Evolutionary conservation across 2,113 vertebrate species (phyloP), one percentile per base, ranked within the genome.

Genomic region (Rhinopomastus cyanomelas): DNA sequence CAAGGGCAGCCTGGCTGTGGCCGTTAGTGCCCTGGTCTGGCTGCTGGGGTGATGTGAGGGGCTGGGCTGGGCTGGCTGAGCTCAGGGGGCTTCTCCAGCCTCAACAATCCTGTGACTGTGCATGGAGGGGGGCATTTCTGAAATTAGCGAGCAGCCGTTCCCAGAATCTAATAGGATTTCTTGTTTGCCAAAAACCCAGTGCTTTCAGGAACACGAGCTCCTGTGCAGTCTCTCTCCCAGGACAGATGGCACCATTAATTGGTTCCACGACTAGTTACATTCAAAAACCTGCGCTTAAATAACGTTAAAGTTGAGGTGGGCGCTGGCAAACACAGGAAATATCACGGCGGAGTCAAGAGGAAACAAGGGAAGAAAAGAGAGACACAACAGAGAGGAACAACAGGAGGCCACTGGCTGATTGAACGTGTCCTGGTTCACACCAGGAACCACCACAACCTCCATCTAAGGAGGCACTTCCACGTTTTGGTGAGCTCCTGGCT

Each of bases 221-320:
- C 94, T 78, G 91, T 97, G 95, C 94, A 92, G 94, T 90, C 96
- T 95, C 95, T 83, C 95, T 94, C 96, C 65, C 96, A 97, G 97
- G 97, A 97, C 97, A 98, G 97, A 98, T 97, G 97, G 97, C 97
- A 96, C 96, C 97, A 97, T 96, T 97, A 98, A 98, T 97, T 97
- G 97, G 92, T 96, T 98, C 97, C 96, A 96, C 96, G 95, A 96
- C 97, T 93, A 97, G 96, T 97, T 97, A 97, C 94, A 97, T 95
- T 91, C 96, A 91, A 97, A 97, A 97, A 96, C 93, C 96, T 93
- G 76, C 48, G 95, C 96, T 97, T 96, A 97, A 96, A 88, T 95
- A 97, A 95, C 89, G 94, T 53, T 96, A 89, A 95, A 92, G 87
- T 89, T 96, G 91, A 92, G 84, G 71, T n/a, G 46, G 66, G 44